These are phyloP conservation scores for Microtus montanus DNA, from an alignment of 2,113 vertebrate genomes.

Conservation along the genomic window DNA sequence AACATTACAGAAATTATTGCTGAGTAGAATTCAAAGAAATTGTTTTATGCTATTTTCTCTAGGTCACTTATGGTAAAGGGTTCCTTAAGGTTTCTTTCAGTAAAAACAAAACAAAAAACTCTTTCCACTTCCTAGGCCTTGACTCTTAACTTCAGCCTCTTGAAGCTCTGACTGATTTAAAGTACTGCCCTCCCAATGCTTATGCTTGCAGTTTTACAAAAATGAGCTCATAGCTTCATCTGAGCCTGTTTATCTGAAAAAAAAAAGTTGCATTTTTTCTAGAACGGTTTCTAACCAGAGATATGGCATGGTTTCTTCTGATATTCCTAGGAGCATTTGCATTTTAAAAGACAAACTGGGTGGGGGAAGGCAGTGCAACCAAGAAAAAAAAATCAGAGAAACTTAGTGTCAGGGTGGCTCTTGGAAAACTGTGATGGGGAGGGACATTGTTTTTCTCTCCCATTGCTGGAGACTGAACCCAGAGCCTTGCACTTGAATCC, in stretches of 20 bases:
- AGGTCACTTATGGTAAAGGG: not conserved
- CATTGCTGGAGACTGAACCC: not conserved
- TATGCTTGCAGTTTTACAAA: constrained; percentile 33
- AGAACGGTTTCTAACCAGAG: constrained; percentile 57
- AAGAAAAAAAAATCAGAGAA: not conserved
- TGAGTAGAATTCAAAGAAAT: not conserved
- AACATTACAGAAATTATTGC: not conserved
- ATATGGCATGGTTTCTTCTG: constrained; percentile 22
- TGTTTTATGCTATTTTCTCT: not conserved
- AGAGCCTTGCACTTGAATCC: not conserved
- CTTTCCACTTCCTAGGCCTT: not conserved
- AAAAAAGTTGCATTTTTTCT: constrained; percentile 54
- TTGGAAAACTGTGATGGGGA: not conserved
- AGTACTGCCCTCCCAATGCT: constrained; percentile 23
- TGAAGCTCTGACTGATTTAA: constrained; percentile 36
- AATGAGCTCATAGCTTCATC: constrained; percentile 53
- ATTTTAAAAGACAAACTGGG: constrained; percentile 51
- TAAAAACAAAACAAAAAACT: not conserved
- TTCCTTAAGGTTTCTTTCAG: not conserved
- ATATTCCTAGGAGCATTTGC: constrained; percentile 36
- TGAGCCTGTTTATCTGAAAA: not conserved
- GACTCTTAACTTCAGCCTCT: constrained; percentile 45
- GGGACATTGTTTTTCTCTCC: not conserved
- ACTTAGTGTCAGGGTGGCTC: not conserved
- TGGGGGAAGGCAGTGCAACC: not conserved